These are phyloP conservation scores for Neolamprologus cancellatus DNA, from an alignment of 2,113 vertebrate species.

Conservation along the genomic window DNA sequence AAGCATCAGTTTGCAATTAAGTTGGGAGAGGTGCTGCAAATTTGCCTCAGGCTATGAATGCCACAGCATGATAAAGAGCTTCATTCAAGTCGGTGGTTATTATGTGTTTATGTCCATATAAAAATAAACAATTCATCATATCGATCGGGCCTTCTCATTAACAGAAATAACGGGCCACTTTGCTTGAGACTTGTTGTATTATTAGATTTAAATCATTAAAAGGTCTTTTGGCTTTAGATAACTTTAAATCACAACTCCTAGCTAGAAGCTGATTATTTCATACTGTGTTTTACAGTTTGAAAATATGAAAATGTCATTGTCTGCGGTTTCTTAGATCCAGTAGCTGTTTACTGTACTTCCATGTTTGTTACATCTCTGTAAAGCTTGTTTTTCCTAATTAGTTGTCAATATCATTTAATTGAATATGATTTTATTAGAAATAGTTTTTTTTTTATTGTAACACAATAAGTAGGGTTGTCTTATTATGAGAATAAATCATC, in stretches of 20 bases:
- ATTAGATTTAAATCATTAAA: neutral
- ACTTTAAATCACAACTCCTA: neutral
- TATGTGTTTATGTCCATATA: neutral
- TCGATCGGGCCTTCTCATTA: neutral
- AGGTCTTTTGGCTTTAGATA: neutral
- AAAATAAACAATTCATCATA: neutral
- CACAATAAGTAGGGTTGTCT: neutral
- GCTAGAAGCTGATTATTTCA: neutral
- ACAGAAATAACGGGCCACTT: neutral
- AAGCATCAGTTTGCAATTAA: conserved; percentile 48
- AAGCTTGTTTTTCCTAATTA: neutral
- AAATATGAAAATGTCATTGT: neutral
- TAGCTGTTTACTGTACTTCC: neutral
- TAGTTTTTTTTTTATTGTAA: neutral
- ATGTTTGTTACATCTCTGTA: neutral
- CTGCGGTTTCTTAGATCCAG: neutral
- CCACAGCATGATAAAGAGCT: neutral
- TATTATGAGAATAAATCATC: neutral
- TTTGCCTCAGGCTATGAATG: conserved; percentile 11
- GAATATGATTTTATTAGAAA: neutral
- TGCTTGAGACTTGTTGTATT: neutral
- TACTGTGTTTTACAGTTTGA: neutral
- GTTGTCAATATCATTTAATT: neutral
- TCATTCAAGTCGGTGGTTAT: neutral
- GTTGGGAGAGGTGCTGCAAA: neutral